A percentile compares a stretch with the other conserved stretches of the same genome.
phyloP scores from a whole-genome alignment of 2,797 vertebrate genomes.

The Lagodon rhomboides region DNA sequence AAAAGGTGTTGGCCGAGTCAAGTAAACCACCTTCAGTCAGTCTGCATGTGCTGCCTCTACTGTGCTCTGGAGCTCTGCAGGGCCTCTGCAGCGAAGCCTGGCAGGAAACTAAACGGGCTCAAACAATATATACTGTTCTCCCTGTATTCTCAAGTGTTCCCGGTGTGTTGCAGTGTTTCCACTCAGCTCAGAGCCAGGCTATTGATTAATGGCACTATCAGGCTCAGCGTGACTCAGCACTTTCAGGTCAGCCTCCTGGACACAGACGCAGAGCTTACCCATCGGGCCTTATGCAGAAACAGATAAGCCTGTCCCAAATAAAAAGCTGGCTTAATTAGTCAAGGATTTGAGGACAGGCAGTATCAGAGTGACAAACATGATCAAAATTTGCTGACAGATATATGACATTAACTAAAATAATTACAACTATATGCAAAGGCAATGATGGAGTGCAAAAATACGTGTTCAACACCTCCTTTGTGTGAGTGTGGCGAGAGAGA shows the following conservation, averaged over 20 bases:
- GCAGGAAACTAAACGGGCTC: conserved; percentile 8
- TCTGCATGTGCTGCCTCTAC: not conserved
- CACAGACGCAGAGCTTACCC: conserved; percentile 10
- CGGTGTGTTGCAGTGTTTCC: conserved; percentile 44
- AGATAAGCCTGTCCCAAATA: conserved; percentile 15
- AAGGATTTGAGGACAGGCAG: not conserved
- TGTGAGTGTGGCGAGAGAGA: not conserved
- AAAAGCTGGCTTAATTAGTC: not conserved
- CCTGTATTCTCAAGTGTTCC: conserved; percentile 33
- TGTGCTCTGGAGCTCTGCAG: too few relatives aligned
- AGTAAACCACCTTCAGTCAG: not conserved
- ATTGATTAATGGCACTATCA: conserved; percentile 57
- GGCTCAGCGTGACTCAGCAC: conserved; percentile 62
- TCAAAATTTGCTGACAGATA: not conserved
- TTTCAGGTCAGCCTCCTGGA: conserved; percentile 47
- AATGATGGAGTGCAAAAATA: not conserved
- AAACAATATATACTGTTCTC: not conserved
- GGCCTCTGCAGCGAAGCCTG: not conserved
- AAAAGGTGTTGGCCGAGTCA: too few relatives aligned
- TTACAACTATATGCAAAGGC: not conserved
- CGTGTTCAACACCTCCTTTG: conserved; percentile 1
- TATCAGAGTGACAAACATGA: not conserved
- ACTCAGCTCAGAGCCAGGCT: conserved; percentile 16
- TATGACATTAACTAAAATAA: not conserved
- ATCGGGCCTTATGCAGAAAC: conserved; percentile 11